Conservation (phyloP, 1,140 invertebrate genomes). For the Lutraria rhynchaena region DNA sequence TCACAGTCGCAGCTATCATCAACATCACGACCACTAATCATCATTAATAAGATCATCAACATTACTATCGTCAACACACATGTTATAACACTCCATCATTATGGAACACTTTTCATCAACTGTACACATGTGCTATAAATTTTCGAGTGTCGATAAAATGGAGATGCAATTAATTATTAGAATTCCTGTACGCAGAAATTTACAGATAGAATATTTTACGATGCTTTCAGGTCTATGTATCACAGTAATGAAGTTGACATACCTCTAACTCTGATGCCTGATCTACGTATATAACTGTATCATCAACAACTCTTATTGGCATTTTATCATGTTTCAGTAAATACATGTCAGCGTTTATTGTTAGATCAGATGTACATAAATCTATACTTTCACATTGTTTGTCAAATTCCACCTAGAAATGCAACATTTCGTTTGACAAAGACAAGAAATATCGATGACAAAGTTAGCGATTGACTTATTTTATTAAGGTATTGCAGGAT, state of each 20-base stretch:
- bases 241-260: not conserved
- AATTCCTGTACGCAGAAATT: too few relatives aligned
- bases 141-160: too few relatives aligned
- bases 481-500: not conserved
- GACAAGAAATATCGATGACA: not conserved
- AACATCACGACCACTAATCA: too few relatives aligned
- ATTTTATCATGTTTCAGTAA: not conserved
- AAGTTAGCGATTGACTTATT: not conserved
- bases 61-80: too few relatives aligned
- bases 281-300: slow-evolving; percentile 24
- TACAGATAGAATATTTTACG: too few relatives aligned
- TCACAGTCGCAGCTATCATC: too few relatives aligned
- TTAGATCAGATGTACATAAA: slow-evolving; percentile 30
- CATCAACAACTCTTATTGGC: not conserved
- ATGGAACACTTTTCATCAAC: too few relatives aligned
- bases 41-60: too few relatives aligned
- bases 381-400: slow-evolving; percentile 45
- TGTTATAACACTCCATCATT: too few relatives aligned
- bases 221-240: too few relatives aligned
- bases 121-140: too few relatives aligned
- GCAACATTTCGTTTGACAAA: not conserved
- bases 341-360: slow-evolving; percentile 25
- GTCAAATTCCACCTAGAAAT: slow-evolving; percentile 37
- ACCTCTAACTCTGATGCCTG: slow-evolving; percentile 13
- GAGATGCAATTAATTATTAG: too few relatives aligned